Percentiles rank a stretch among this genome's conserved stretches.
phyloP scores from a whole-genome alignment of 2,888 invertebrate genomes.

The Schizaphis graminum region DNA sequence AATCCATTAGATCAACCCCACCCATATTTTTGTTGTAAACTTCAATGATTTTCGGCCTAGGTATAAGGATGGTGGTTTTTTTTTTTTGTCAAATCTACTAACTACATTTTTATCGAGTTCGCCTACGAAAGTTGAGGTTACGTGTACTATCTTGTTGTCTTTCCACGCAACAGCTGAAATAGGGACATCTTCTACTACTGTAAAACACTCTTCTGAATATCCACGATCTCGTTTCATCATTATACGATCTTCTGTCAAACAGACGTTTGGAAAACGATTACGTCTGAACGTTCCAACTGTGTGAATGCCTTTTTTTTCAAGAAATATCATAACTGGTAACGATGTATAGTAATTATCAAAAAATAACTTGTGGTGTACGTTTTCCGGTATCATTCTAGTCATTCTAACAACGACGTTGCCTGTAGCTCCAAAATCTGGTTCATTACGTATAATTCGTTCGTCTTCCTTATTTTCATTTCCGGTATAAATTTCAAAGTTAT shows the following conservation, averaged over 20 bases:
- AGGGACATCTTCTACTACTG: not conserved
- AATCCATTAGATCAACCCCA: too few species aligned
- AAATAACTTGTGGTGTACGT: constrained; percentile 7
- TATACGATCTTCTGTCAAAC: not conserved
- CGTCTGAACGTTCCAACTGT: too few species aligned
- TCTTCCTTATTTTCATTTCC: not conserved
- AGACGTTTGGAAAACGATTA: too few species aligned
- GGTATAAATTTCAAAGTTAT: not conserved
- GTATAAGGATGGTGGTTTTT: not conserved
- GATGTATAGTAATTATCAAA: constrained; percentile 14
- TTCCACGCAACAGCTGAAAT: constrained; percentile 6
- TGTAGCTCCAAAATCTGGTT: constrained; percentile 45
- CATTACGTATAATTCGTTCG: not conserved
- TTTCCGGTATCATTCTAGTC: constrained; percentile 4
- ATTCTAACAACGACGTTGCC: constrained; percentile 18
- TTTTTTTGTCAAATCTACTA: constrained; percentile 9
- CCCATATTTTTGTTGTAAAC: too few species aligned
- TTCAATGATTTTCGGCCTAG: too few species aligned
- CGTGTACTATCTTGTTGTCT: constrained; percentile 16
- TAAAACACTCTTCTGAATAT: constrained; percentile 28
- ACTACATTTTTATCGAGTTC: constrained; percentile 6
- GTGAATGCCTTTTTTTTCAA: too few species aligned
- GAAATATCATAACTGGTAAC: constrained; percentile 8
- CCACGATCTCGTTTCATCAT: constrained; percentile 7
- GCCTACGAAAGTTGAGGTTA: constrained; percentile 2